Evolutionary conservation across 92 coral and sea anemone genomes (phyloP).

Genomic region (Umimayanthus kanabou): DNA sequence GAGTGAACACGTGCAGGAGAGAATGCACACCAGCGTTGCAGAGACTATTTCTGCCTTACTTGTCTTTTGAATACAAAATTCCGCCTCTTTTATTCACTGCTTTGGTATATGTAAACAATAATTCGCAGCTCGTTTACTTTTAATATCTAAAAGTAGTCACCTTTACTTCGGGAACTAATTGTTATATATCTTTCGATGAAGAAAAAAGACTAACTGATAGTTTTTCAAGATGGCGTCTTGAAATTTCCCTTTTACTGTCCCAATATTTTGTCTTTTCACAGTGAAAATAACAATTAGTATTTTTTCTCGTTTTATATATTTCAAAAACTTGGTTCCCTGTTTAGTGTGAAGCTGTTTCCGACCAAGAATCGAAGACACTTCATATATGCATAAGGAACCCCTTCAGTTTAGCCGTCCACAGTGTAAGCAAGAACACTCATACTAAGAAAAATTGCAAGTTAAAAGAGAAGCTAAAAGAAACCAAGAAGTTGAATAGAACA

Average conservation of each 20-base stretch:
- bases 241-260: not conserved
- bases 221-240: not conserved
- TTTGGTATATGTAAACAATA: not conserved
- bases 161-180: not conserved
- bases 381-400: too few species aligned
- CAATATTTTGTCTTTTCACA: not conserved
- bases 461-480: too few species aligned
- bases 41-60: not conserved
- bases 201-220: not conserved
- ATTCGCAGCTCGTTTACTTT: not conserved
- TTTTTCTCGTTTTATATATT: not conserved
- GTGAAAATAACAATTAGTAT: not conserved
- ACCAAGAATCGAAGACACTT: too few species aligned
- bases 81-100: not conserved
- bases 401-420: too few species aligned
- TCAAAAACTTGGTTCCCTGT: too few species aligned
- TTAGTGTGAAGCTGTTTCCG: too few species aligned
- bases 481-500: too few species aligned
- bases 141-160: not conserved
- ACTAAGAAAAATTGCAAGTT: too few species aligned
- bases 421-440: too few species aligned
- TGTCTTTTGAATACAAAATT: not conserved
- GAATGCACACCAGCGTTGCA: too few species aligned
- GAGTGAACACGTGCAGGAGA: not conserved
- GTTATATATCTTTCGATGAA: too few species aligned